Percentiles rank a stretch among this genome's conserved stretches.
phyloP scores from a whole-genome alignment of 2,888 invertebrate genomes.

The Napeogenes sylphis region DNA sequence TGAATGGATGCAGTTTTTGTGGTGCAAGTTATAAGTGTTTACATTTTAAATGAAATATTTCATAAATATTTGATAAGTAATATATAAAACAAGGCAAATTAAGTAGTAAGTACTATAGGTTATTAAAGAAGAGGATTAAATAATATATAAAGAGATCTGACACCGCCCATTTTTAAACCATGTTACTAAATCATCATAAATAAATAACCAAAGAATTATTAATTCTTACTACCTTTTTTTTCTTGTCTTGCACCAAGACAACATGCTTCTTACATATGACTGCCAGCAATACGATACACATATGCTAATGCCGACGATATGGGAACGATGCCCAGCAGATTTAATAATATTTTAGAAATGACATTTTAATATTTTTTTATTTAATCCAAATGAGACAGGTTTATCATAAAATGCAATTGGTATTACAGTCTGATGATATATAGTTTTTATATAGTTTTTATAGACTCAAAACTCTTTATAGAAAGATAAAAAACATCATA shows the following conservation, averaged over 20 bases:
- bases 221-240: background rate
- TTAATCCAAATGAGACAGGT: background rate
- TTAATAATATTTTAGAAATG: slow-evolving; percentile 16
- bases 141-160: too few species aligned
- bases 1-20: slow-evolving; percentile 26
- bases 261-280: slow-evolving; percentile 20
- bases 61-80: background rate
- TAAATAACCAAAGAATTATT: background rate
- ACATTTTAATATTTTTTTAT: background rate
- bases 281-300: slow-evolving; percentile 29
- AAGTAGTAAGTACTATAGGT: background rate
- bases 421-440: too few species aligned
- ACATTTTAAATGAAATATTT: background rate
- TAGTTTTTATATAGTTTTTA: too few species aligned
- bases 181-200: too few species aligned
- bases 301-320: slow-evolving; percentile 34
- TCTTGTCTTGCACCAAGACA: slow-evolving; percentile 8
- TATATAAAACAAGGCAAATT: background rate
- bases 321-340: slow-evolving; percentile 24
- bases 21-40: slow-evolving; percentile 12
- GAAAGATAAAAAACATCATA: too few species aligned
- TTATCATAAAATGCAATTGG: too few species aligned
- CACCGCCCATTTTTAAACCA: too few species aligned
- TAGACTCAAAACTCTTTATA: too few species aligned
- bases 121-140: too few species aligned